Evolutionary conservation across 1,140 invertebrate species (phyloP), one percentile per base, ranked within the genome.

Genomic region (Trichonephila clavipes): DNA sequence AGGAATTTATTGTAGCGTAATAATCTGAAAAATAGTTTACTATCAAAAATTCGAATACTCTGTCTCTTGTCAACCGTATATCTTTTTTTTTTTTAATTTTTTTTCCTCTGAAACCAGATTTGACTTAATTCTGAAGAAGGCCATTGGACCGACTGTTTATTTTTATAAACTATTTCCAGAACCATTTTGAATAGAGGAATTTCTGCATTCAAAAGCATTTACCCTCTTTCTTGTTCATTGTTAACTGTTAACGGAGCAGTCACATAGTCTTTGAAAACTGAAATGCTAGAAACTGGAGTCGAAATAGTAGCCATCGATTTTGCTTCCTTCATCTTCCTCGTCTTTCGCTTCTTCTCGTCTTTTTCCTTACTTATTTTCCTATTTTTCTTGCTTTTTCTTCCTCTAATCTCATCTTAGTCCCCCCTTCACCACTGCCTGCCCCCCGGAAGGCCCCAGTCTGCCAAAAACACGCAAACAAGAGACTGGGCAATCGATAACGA

Each of bases 381-480:
- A 83, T 58, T 88, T 93, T 92, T 93, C 85, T 88, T 93, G 28
- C 85, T 93, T 93, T 92, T 88, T 87, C 85, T 93, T 93, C 81
- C 90, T 92, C 92, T 88, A 88, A 93, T 88, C 92, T 93, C 92
- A 93, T 93, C 85, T 93, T 62, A 61, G 66, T 34, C 82, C 82
- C 92, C 64, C 85, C 66, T 86, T 18, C 58, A 8, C 87, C 40
- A n/a, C 6, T 44, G 82, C 61, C 18, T 28, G 62, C 58, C 51
- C 24, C 85, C 83, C 83, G 34, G n/a, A 93, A 88, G 86, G 64
- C 82, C 91, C 83, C 85, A 93, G 92, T 86, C 92, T 93, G 83
- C 92, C 85, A 88, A 92, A 92, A 92, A 92, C 91, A 92, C 91
- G 91, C 91, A 92, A 93, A 93, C 92, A 93, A 93, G 92, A 93